These are phyloP conservation scores for Epinotia brunnichana DNA, from an alignment of 2,888 invertebrate species.

Conservation along the genomic window DNA sequence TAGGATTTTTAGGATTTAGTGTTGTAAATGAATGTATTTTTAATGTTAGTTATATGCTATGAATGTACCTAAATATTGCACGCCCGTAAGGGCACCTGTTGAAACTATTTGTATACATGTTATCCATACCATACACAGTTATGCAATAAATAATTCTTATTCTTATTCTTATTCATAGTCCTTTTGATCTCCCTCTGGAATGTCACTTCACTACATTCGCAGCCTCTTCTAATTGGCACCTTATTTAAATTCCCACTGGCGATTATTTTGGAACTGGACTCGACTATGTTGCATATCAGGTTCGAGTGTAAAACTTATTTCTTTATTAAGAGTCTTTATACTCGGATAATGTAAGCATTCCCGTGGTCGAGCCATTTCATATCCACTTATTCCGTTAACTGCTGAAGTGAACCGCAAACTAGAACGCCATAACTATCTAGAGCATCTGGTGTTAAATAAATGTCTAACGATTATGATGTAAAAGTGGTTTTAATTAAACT, in stretches of 20 bases:
- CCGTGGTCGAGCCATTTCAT: slow-evolving; percentile 67
- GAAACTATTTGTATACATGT: no score
- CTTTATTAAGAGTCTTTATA: slow-evolving; percentile 72
- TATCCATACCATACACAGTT: no score
- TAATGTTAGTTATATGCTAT: no score
- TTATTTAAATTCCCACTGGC: slow-evolving; percentile 75
- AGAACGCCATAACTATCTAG: background rate
- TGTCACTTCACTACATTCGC: slow-evolving; percentile 59
- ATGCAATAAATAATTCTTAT: no score
- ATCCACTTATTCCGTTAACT: slow-evolving; percentile 63
- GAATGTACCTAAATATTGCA: no score
- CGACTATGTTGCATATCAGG: slow-evolving; percentile 67
- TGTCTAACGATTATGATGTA: slow-evolving; percentile 60
- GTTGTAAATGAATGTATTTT: no score
- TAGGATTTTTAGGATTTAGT: no score
- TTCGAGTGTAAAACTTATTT: slow-evolving; percentile 72
- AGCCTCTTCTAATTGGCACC: slow-evolving; percentile 75
- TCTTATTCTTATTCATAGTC: no score
- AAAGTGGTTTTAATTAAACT: slow-evolving; percentile 57
- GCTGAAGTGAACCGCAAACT: slow-evolving; percentile 45
- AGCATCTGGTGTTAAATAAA: slow-evolving; percentile 55
- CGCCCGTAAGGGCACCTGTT: no score
- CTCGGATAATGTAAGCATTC: slow-evolving; percentile 64
- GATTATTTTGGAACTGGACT: slow-evolving; percentile 71
- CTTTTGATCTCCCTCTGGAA: slow-evolving; percentile 52